Evolutionary conservation across 2,113 vertebrate species (phyloP).

Genomic region (Struthidea cinerea): DNA sequence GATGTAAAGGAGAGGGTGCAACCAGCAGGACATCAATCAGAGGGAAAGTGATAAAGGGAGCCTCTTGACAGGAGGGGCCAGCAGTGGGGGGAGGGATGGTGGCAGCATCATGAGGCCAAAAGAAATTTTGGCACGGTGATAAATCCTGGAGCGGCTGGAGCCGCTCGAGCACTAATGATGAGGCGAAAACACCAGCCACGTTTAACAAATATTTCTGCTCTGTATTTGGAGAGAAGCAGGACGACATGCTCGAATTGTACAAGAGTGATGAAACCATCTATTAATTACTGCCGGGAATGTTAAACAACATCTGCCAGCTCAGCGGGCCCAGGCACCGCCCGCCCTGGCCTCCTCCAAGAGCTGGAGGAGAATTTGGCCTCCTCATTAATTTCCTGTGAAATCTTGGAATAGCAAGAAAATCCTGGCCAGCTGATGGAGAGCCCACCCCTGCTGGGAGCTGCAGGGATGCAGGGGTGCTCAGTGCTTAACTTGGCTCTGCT

Average conservation of each 20-base stretch:
- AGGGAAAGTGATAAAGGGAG: constrained; percentile 12
- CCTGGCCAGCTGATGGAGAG: background rate
- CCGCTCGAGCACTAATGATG: background rate
- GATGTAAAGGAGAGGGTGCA: background rate
- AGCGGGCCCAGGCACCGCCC: constrained; percentile 31
- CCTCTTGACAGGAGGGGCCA: background rate
- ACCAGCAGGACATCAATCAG: constrained; percentile 14
- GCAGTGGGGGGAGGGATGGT: background rate
- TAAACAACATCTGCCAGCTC: constrained; percentile 66
- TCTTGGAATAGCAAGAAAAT: background rate
- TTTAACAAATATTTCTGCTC: constrained; percentile 62
- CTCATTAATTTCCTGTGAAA: constrained; percentile 25
- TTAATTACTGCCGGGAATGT: constrained; percentile 60
- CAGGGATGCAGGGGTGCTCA: accelerated
- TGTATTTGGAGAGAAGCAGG: constrained; percentile 35
- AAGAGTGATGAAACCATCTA: constrained; percentile 51
- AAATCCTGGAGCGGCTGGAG: constrained; percentile 25
- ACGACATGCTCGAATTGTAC: constrained; percentile 49
- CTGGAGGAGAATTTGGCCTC: constrained; percentile 33
- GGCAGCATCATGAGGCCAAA: constrained; percentile 3
- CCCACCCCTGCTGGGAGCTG: background rate
- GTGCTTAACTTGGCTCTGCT: background rate
- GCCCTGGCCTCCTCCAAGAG: background rate
- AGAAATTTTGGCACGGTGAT: constrained; percentile 16
- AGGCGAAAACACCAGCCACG: background rate